Evolutionary conservation across 2,113 vertebrate genomes (phyloP).

Genomic region (Marmota flaviventris): DNA sequence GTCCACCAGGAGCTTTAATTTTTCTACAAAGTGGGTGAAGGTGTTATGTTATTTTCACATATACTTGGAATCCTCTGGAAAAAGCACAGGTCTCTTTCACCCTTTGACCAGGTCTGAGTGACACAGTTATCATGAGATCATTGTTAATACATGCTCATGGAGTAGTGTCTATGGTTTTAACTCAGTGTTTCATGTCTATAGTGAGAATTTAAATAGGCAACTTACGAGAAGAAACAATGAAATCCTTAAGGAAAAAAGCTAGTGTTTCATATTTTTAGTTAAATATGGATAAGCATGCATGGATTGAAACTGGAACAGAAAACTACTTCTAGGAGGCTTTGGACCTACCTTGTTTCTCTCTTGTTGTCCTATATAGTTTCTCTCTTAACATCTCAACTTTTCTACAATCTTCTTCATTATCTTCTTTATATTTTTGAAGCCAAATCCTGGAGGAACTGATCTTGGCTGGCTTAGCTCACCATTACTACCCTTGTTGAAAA

Average conservation of each 20-base stretch:
- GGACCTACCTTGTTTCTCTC: neutral
- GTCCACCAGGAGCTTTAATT: neutral
- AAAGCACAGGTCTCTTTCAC: neutral
- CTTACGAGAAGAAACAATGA: constrained; percentile 16
- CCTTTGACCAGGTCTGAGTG: neutral
- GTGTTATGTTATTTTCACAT: constrained; percentile 28
- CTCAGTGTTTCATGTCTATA: neutral
- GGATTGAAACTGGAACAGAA: neutral
- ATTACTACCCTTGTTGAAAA: neutral
- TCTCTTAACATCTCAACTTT: neutral
- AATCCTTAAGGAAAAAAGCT: neutral
- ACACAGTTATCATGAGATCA: constrained; percentile 1
- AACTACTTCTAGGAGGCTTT: neutral
- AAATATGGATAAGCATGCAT: neutral
- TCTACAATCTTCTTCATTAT: neutral
- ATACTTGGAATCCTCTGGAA: neutral
- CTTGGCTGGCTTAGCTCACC: neutral
- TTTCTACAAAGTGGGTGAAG: neutral
- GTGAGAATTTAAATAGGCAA: neutral
- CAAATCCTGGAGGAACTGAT: neutral
- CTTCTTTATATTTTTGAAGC: constrained; percentile 10
- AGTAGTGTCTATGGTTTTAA: neutral
- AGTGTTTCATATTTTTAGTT: neutral
- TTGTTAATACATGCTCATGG: neutral
- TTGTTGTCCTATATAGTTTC: neutral